Percentiles rank a stretch among this genome's conserved stretches.
Conservation (phyloP, 2,888 invertebrate genomes). For the Acanthosoma haemorrhoidale region DNA sequence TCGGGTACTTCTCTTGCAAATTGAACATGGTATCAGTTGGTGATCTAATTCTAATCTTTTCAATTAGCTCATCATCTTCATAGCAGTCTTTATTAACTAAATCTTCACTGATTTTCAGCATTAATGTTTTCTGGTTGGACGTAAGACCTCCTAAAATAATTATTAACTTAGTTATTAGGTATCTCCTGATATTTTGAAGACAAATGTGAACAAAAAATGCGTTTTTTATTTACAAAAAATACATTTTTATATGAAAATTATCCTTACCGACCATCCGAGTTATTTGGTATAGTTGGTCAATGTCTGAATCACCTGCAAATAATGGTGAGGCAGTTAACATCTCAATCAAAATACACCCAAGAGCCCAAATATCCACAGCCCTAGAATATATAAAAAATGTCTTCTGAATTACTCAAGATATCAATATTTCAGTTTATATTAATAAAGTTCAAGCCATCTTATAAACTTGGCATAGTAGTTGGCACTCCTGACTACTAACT, state of each 20-base stretch:
- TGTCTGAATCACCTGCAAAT: slow-evolving; percentile 84
- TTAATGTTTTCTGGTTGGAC: neutral
- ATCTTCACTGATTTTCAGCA: neutral
- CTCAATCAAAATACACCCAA: slow-evolving; percentile 77
- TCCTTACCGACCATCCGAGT: slow-evolving; percentile 67
- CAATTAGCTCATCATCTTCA: neutral
- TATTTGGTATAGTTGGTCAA: slow-evolving; percentile 79
- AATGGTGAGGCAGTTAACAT: slow-evolving; percentile 81
- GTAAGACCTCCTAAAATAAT: neutral
- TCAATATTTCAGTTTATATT: too few species aligned
- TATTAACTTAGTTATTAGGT: neutral
- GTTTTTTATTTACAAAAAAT: neutral
- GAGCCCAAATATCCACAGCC: slow-evolving; percentile 81
- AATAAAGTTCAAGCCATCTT: too few species aligned
- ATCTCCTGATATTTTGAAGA: neutral
- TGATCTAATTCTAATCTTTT: neutral
- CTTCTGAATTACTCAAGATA: too few species aligned
- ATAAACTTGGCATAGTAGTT: too few species aligned
- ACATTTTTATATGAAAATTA: neutral
- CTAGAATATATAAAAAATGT: slow-evolving; percentile 49
- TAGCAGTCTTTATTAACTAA: neutral
- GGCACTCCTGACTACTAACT: too few species aligned
- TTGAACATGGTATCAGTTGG: neutral
- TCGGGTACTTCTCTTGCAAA: slow-evolving; percentile 48
- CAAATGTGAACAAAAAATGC: neutral